Conservation (phyloP, 2,113 vertebrate species). For the Oncorhynchus mykiss region DNA sequence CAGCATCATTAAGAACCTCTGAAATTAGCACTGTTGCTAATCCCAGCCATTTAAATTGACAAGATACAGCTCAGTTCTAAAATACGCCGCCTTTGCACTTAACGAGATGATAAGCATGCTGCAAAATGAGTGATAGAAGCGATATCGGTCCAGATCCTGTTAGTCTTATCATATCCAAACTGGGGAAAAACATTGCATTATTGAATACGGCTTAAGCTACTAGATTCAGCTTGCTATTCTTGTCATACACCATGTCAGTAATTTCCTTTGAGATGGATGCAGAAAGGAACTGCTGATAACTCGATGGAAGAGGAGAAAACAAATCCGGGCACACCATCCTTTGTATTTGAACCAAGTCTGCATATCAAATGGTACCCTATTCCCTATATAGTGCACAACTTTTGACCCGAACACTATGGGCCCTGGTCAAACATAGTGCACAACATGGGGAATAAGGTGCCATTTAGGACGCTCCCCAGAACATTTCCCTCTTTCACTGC, state of each 20-base stretch:
- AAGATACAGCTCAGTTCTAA: constrained; percentile 49
- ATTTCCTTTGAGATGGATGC: constrained; percentile 50
- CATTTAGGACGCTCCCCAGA: too few species aligned
- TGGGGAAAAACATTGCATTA: constrained; percentile 31
- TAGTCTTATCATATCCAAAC: constrained; percentile 32
- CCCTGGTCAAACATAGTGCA: too few species aligned
- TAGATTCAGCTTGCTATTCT: constrained; percentile 26
- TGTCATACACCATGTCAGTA: constrained; percentile 30
- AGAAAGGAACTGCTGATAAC: constrained; percentile 51
- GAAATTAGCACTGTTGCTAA: constrained; percentile 72
- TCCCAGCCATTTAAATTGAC: constrained; percentile 75
- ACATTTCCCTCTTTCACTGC: background rate
- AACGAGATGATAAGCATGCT: constrained; percentile 55
- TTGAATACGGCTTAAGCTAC: constrained; percentile 35
- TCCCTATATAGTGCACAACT: too few species aligned
- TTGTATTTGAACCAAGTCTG: constrained; percentile 45
- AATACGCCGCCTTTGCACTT: constrained; percentile 39
- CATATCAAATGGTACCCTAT: too few species aligned
- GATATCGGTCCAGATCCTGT: constrained; percentile 41
- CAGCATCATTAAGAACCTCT: constrained; percentile 65
- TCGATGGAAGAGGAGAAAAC: constrained; percentile 48
- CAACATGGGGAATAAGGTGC: too few species aligned
- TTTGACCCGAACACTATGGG: too few species aligned
- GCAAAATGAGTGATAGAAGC: constrained; percentile 46
- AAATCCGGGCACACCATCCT: constrained; percentile 30